phyloP scores from a whole-genome alignment of 1,140 invertebrate genomes.

The Drosophila chauvacae region DNA sequence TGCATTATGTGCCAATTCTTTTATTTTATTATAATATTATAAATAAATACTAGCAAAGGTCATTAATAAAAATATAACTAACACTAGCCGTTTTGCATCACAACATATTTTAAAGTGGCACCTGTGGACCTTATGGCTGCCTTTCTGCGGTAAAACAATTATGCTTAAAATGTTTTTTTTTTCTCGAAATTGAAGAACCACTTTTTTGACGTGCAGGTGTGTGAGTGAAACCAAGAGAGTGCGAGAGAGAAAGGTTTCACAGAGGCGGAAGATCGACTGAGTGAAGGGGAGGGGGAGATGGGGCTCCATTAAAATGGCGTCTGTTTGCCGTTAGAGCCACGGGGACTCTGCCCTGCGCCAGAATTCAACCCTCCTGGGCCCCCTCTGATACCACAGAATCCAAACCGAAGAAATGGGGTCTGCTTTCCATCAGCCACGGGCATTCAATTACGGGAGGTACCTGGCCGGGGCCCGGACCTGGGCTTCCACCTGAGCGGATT shows the following conservation, averaged over 20 bases:
- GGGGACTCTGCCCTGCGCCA: constrained; percentile 9
- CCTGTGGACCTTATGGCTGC: too few species aligned
- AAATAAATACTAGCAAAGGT: too few species aligned
- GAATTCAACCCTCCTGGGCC: background rate
- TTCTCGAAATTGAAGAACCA: too few species aligned
- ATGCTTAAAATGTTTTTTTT: too few species aligned
- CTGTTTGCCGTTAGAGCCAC: constrained; percentile 48
- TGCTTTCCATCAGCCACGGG: constrained; percentile 76
- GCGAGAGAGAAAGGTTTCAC: too few species aligned
- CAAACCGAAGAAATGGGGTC: constrained; percentile 35
- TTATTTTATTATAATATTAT: too few species aligned
- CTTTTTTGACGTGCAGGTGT: constrained; percentile 2
- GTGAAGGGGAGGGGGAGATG: background rate
- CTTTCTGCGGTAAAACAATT: too few species aligned
- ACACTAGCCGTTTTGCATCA: too few species aligned
- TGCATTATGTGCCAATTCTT: too few species aligned
- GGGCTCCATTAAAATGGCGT: constrained; percentile 61
- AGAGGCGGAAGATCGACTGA: background rate
- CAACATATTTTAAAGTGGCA: too few species aligned
- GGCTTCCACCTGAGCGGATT: constrained; percentile 36
- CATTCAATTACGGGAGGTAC: constrained; percentile 65
- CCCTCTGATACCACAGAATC: background rate
- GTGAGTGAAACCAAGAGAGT: background rate
- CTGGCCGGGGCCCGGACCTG: constrained; percentile 30
- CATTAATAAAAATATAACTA: too few species aligned